Evolutionary conservation across 2,113 vertebrate species (phyloP).

Genomic region (Rhombomys opimus): DNA sequence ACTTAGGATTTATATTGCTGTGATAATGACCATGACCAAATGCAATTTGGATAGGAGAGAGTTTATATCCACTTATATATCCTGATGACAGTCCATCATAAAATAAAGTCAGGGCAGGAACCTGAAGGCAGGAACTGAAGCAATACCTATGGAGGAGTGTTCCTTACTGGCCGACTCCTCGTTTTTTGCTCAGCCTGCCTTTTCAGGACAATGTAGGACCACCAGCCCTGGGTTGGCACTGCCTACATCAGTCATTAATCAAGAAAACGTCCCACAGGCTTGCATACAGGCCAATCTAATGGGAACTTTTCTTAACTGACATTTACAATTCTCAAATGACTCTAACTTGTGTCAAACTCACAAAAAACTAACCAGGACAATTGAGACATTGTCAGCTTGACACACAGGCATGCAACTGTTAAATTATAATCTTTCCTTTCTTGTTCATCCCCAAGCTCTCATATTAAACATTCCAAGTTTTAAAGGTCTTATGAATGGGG

Average conservation of each 20-base stretch:
- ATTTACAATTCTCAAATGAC: background rate
- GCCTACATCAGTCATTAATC: background rate
- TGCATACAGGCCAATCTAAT: background rate
- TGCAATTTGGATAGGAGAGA: background rate
- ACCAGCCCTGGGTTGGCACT: background rate
- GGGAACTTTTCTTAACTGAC: background rate
- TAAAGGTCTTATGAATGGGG: background rate
- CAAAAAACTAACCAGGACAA: background rate
- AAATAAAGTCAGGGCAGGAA: background rate
- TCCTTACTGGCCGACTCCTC: background rate
- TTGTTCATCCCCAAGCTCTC: background rate
- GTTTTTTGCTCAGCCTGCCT: background rate
- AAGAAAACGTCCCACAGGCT: background rate
- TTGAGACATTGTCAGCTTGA: background rate
- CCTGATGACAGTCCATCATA: background rate
- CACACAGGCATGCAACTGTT: background rate
- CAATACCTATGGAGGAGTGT: background rate
- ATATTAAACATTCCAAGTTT: background rate
- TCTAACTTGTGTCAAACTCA: background rate
- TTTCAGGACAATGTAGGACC: background rate
- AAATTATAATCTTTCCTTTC: background rate
- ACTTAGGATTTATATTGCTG: background rate
- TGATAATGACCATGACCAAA: background rate
- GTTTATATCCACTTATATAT: background rate
- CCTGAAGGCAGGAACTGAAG: background rate